Base-by-base conservation (phyloP, 2,888 invertebrate genomes). In the Beris chalybata region DNA sequence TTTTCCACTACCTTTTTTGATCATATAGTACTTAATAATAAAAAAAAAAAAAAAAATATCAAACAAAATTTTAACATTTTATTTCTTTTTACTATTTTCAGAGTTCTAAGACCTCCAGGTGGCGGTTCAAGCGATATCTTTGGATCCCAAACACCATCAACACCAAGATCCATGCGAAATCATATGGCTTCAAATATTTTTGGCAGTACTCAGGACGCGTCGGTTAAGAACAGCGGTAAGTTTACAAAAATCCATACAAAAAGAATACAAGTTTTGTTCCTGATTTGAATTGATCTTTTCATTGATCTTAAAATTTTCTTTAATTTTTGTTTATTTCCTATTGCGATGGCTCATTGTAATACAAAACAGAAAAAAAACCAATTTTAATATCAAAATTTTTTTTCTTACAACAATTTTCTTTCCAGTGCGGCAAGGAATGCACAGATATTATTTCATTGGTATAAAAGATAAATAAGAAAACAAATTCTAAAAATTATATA, bases 21-120 rank as follows among this genome's bases (percentile, higher is more conserved):
- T 45, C 1, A 45, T 45, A 45, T 12, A 12, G 11, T 12, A 45
- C 11, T 45, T 45, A 11, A 45, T 12, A 45, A 45, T n/a, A 45
- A 45, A 2, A 15, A 48, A 48, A 1, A 15, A 1, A 15, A 48
- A 15, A 3, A 6, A 48, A 11, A 15, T 48, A 9, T 48, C 48
- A 48, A 48, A n/a, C n/a, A n/a, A 15, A 15, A 48, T 9, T 6
- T 48, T 48, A n/a, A 15, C 48, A 48, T 48, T 48, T 48, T 12
- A 15, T 6, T 15, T 48, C 6, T 48, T 48, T 3, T 45, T 54
- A 53, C 5, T 6, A 13, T 45, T 54, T 61, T 38, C 76, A 87
- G 87, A 81, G 86, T 87, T 67, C 75, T 86, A 76, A 85, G 86
- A 76, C 85, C 86, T 70, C 86, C 86, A 72, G 86, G 86, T 71